Conservation (phyloP, 1,140 invertebrate genomes). For the Scaptodrosophila lebanonensis region DNA sequence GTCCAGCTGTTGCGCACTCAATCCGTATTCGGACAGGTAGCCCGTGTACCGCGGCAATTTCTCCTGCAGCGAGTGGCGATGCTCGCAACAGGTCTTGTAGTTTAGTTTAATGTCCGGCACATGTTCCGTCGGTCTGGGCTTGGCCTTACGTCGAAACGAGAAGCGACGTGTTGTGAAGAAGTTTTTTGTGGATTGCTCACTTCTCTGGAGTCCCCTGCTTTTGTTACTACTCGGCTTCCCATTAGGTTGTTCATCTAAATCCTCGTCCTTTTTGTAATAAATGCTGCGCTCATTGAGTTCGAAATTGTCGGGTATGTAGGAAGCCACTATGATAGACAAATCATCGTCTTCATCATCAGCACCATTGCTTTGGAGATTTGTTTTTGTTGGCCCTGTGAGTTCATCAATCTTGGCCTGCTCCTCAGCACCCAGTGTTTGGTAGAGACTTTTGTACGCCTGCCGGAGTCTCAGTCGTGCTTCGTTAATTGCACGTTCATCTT, state of each 20-base stretch:
- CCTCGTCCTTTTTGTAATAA: slow-evolving; percentile 53
- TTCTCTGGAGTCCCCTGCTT: slow-evolving; percentile 12
- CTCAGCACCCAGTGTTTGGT: slow-evolving; percentile 51
- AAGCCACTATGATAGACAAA: slow-evolving; percentile 69
- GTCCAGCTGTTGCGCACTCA: slow-evolving; percentile 64
- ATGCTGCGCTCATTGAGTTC: slow-evolving; percentile 62
- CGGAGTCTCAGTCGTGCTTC: slow-evolving; percentile 49
- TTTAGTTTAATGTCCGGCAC: slow-evolving; percentile 56
- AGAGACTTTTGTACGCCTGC: slow-evolving; percentile 55
- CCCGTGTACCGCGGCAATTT: slow-evolving; percentile 71
- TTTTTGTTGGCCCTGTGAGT: slow-evolving; percentile 28
- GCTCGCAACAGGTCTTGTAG: slow-evolving; percentile 74
- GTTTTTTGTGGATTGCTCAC: slow-evolving; percentile 40
- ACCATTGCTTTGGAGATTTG: slow-evolving; percentile 7
- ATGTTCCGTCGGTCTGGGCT: slow-evolving; percentile 16
- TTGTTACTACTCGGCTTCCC: background rate
- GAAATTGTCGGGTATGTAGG: slow-evolving; percentile 63
- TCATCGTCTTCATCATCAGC: slow-evolving; percentile 57
- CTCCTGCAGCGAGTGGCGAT: slow-evolving; percentile 56
- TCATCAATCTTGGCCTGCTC: slow-evolving; percentile 45
- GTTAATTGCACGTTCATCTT: slow-evolving; percentile 56
- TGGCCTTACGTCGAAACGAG: slow-evolving; percentile 48
- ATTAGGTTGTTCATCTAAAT: background rate
- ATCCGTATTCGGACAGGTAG: slow-evolving; percentile 73
- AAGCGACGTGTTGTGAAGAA: slow-evolving; percentile 61